Evolutionary conservation across 2,797 vertebrate species (phyloP), one percentile per base, ranked within the genome.

Genomic region (Esox lucius): DNA sequence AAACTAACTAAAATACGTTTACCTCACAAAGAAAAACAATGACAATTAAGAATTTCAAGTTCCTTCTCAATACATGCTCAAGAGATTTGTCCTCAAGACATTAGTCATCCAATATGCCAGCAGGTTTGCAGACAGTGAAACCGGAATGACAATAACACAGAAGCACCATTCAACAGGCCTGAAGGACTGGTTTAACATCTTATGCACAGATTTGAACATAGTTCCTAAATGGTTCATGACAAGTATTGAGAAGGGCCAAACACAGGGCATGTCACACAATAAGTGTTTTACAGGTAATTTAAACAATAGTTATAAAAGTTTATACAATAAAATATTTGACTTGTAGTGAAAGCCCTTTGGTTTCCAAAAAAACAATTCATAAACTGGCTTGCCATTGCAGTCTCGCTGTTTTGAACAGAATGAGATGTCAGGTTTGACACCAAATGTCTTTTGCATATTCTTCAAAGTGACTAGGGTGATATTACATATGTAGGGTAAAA

Each of bases 111-210:
- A 26, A 22, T 73, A 75, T 75, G 79, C 53, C 0, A 79, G 82
- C 71, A 59, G 78, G 88, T 83, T 71, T 79, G 87, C 2, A 84
- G 76, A 82, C 76, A 64, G 89, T 19, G 78, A 86, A 93, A 93
- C 91, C 80, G 87, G 93, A 93, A 90, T 86, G 81, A 90, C 91
- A 66, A 83, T 19, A 67, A 81, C 78, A 68, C 75, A 71, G 81
- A 74, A 82, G 49, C 66, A 46, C 46, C 78, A 81, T 42, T 56
- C 42, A 83, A 70, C 80, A 83, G 84, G 80, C 89, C 84, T 70
- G 92, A 72, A 86, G 42, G 82, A 93, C 93, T 74, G 90, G 93
- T 94, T 93, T 81, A 77, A 86, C 81, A 68, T 83, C 85, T 78
- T 84, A 80, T 17, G 56, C 72, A 53, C 78, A 68, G 0, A 70